These are phyloP conservation scores for Ameiurus melas DNA, from an alignment of 2,113 vertebrate genomes.

Conservation along the genomic window DNA sequence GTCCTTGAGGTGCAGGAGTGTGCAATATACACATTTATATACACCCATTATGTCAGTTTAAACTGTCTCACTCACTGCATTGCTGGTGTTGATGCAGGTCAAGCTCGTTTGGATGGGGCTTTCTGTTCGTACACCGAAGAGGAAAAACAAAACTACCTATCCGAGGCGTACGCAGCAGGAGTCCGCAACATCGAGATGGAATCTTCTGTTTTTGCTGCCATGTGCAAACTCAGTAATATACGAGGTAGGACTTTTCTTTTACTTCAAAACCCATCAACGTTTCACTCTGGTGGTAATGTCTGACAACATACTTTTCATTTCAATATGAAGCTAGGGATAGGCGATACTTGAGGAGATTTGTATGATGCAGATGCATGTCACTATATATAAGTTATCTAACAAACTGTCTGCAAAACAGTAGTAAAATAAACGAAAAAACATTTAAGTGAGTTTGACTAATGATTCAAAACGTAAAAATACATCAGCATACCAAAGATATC, in stretches of 20 bases:
- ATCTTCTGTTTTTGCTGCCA: slow-evolving; percentile 85
- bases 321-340: too few relatives aligned
- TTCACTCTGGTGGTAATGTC: neutral
- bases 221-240: slow-evolving; percentile 85
- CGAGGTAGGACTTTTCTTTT: slow-evolving; percentile 70
- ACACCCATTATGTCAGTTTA: neutral
- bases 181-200: slow-evolving; percentile 97
- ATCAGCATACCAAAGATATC: too few relatives aligned
- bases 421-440: too few relatives aligned
- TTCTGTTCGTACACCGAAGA: slow-evolving; percentile 85
- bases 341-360: too few relatives aligned
- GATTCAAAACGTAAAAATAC: too few relatives aligned
- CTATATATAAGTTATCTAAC: too few relatives aligned
- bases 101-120: slow-evolving; percentile 92
- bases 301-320: neutral
- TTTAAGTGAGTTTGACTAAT: too few relatives aligned
- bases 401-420: too few relatives aligned
- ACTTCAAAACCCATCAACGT: neutral
- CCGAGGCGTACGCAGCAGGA: slow-evolving; percentile 77
- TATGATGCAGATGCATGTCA: too few relatives aligned
- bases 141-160: slow-evolving; percentile 86
- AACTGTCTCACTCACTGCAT: neutral
- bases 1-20: neutral
- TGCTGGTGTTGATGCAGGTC: slow-evolving; percentile 72
- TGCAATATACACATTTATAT: neutral